Evolutionary conservation across 2,113 vertebrate genomes (phyloP), one percentile per base, ranked within the genome.

Genomic region (Silurus asotus): DNA sequence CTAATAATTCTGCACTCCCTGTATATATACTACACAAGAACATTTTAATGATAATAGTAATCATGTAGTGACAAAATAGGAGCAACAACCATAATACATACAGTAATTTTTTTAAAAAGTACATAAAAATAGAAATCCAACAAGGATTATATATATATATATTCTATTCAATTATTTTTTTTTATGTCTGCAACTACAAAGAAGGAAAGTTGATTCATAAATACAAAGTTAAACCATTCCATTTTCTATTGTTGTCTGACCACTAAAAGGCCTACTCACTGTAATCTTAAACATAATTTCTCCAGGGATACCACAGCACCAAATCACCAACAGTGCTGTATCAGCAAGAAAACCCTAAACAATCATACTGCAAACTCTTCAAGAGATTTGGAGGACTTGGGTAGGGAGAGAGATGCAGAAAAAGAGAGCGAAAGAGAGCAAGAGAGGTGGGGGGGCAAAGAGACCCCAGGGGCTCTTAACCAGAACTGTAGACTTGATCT

Each of bases 331-430:
- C 48, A 84, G 81, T 77, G 72, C 84, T 81, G 75, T 45, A 45
- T 86, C 81, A 86, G 81, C 84, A 89, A 45, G 84, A 80, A 80
- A 76, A 37, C 62, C 51, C 55, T 37, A 80, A 83, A 86, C 56
- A 82, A 69, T 49, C 85, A 85, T 59, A 51, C 61, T 62, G 19
- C 72, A 70, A 37, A 13, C 45, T 19, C 48, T 85, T 80, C 74
- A 79, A 19, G 64, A 74, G 62, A 80, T 19, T 45, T 11, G 3
- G 28, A 58, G 28, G 8, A 14, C 37, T 37, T 37, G 37, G 37
- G 37, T 37, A 37, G 3, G 37, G 37, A 25, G 61, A 51, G 13
- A 51, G 45, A 15, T 45, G 20, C 37, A 62, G 56, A n/a, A 11
- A 23, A 28, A 61, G 15, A 6, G 20, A 65, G 80, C 8, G 48